Base-by-base conservation (phyloP, 2,113 vertebrate genomes). In the Acanthochromis polyacanthus region DNA sequence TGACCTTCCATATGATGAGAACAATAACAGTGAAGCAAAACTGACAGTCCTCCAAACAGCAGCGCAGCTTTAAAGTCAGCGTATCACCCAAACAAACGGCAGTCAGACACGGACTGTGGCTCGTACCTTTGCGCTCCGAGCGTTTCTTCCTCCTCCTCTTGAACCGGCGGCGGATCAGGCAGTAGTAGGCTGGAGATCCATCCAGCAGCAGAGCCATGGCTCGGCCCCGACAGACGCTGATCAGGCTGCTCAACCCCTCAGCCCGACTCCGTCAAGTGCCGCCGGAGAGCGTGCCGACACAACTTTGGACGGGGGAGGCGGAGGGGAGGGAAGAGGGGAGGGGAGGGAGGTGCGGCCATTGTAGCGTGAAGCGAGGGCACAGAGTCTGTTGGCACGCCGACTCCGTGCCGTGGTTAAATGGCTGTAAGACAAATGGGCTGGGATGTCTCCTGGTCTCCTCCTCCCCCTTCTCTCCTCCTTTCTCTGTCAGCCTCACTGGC, bases 101-200 rank as follows among this genome's bases (percentile, higher is more conserved):
- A 7, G 4, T 9, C 32, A 36, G 32, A 36, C 12, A 4, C 15
- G 40, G 40, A 43, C 1, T 15, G 4, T 15, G 17, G 28, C 3
- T 32, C 50, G 3, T 88, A 96, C 96, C 96, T 95, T 87, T 96
- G 71, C 85, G 93, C 40, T 95, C 91, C 0, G 91, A 95, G 30
- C 92, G 83, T 63, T 93, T 96, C 57, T 77, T 94, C 76, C 95
- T 93, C 81, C 96, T 94, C 85, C 95, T 84, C 59, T 88, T 96
- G 60, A 78, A 90, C 43, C 56, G 84, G 40, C 22, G 89, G 14
- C 52, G 74, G 71, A 80, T 20, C 2, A 45, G 1, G 62, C 91
- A 84, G 79, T 77, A 77, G 71, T 74, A 75, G 11, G 75, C 68
- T 7, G 92, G 67, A 4, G 46, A 64, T 15, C 25, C 32, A 0